Evolutionary conservation across 2,797 vertebrate genomes (phyloP).

Genomic region (Scolopax rusticola): DNA sequence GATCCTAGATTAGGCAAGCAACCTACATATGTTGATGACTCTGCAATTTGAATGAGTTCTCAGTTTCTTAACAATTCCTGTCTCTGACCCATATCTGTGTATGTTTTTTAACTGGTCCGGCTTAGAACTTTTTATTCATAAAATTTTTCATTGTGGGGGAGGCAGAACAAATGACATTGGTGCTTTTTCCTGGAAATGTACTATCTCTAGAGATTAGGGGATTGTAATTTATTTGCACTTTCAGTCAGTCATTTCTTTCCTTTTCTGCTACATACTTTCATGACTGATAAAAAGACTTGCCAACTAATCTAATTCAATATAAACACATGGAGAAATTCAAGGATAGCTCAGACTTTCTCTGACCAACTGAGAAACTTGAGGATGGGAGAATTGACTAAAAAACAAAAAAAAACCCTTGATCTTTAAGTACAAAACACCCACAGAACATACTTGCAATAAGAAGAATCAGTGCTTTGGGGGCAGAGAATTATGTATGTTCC

Average conservation of each 20-base stretch:
- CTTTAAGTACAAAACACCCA: not conserved
- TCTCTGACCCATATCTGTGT: not conserved
- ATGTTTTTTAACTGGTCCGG: not conserved
- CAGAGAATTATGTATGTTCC: fast-evolving
- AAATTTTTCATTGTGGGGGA: not conserved
- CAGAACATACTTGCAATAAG: not conserved
- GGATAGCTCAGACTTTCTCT: not conserved
- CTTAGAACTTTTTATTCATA: slow-evolving; percentile 10
- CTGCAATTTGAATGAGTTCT: not conserved
- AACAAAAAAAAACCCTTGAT: not conserved
- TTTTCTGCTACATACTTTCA: not conserved
- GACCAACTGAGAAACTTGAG: not conserved
- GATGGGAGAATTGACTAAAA: not conserved
- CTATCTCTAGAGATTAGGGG: slow-evolving; percentile 11
- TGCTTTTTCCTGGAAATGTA: not conserved
- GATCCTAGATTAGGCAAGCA: not conserved
- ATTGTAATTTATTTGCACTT: not conserved
- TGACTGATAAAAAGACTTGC: not conserved
- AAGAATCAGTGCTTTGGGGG: not conserved
- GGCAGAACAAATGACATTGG: not conserved
- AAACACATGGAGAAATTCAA: not conserved
- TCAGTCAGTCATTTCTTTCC: not conserved
- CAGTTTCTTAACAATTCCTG: not conserved
- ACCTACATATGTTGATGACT: not conserved
- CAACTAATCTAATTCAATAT: not conserved